Percentiles rank a stretch among this genome's conserved stretches.
Conservation (phyloP, 2,888 invertebrate genomes). For the Empis stercorea region DNA sequence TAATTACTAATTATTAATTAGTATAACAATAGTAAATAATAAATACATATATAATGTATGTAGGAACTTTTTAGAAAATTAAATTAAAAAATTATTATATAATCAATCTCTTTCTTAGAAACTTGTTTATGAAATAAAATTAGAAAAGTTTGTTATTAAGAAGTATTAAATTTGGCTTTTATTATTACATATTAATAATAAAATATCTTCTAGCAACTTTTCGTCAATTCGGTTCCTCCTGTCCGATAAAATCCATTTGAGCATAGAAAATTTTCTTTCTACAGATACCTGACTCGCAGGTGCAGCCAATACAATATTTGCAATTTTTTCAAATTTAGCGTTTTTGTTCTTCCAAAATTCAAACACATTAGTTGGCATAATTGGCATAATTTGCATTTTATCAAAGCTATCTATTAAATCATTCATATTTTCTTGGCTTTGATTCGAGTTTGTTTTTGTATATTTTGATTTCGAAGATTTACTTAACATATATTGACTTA, state of each 20-base stretch:
- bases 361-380: background rate
- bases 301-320: too few species aligned
- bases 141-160: too few species aligned
- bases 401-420: background rate
- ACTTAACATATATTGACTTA: background rate
- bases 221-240: slow-evolving; percentile 1
- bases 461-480: background rate
- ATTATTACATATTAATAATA: too few species aligned
- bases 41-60: too few species aligned
- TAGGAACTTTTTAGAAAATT: too few species aligned
- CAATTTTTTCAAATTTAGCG: too few species aligned
- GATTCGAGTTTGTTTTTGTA: background rate
- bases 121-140: too few species aligned
- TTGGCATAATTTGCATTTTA: background rate
- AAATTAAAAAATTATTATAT: too few species aligned
- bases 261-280: background rate
- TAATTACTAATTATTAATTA: too few species aligned
- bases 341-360: background rate
- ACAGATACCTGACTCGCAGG: background rate
- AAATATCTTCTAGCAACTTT: slow-evolving; percentile 7
- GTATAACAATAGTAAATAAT: too few species aligned
- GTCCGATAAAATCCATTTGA: background rate
- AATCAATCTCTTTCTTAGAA: too few species aligned
- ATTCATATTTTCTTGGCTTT: background rate
- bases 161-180: too few species aligned